These are phyloP conservation scores for Cephus pulcher DNA, from an alignment of 2,888 invertebrate genomes.

Conservation along the genomic window DNA sequence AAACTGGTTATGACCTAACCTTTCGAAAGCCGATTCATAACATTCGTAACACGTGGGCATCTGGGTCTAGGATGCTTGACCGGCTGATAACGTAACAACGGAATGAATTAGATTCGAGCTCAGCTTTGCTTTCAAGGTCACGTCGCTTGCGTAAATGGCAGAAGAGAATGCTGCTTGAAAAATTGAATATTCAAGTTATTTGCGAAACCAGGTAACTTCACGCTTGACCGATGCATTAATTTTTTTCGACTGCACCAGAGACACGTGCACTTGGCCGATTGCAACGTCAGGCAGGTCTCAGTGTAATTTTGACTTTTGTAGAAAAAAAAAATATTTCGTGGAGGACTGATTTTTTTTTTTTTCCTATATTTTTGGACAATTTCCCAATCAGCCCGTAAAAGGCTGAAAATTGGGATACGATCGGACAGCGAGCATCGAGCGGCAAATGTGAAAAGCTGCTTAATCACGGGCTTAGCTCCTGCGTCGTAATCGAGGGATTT, in stretches of 20 bases:
- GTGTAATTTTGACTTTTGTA: too few relatives aligned
- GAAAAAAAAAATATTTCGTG: neutral
- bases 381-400: neutral
- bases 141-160: neutral
- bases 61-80: neutral
- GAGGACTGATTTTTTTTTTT: neutral
- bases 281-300: neutral
- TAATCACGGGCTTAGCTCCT: constrained; percentile 22
- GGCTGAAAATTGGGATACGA: neutral
- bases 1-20: neutral
- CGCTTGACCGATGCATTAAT: neutral
- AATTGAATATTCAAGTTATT: neutral
- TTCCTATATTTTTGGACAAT: neutral
- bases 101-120: neutral
- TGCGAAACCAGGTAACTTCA: neutral
- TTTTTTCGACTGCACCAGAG: neutral
- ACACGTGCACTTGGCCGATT: neutral
- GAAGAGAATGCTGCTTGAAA: neutral
- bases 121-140: neutral
- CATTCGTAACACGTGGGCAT: neutral
- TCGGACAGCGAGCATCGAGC: neutral
- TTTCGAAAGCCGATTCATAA: neutral
- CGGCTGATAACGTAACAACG: neutral
- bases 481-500: constrained; percentile 18
- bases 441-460: constrained; percentile 11